Evolutionary conservation across 2,888 invertebrate species (phyloP).

Genomic region (Phragmatobia fuliginosa): DNA sequence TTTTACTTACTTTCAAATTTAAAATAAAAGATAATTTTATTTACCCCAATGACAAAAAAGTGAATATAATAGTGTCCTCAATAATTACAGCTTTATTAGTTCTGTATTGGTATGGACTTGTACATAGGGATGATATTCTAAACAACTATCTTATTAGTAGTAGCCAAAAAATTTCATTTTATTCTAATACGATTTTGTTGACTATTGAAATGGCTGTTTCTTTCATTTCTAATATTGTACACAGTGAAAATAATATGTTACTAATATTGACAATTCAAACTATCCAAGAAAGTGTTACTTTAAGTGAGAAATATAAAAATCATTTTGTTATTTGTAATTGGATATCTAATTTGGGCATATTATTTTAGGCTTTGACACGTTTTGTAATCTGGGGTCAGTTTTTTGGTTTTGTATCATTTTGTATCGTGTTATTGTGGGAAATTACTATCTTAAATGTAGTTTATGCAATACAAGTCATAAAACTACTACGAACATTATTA

Average conservation of each 20-base stretch:
- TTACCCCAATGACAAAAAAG: too few relatives aligned
- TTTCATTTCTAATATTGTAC: constrained; percentile 11
- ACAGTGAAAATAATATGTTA: constrained; percentile 9
- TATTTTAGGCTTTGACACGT: neutral
- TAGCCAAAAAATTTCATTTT: too few relatives aligned
- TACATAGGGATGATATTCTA: too few relatives aligned
- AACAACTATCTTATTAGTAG: too few relatives aligned
- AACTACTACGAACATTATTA: constrained; percentile 18
- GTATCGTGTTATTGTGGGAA: neutral
- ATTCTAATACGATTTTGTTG: too few relatives aligned
- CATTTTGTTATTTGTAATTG: constrained; percentile 13
- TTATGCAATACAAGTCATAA: constrained; percentile 17
- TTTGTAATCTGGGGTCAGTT: neutral
- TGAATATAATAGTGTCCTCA: too few relatives aligned
- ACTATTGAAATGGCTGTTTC: too few relatives aligned
- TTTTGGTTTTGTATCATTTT: neutral
- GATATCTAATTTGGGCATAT: constrained; percentile 11
- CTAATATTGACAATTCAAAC: constrained; percentile 13
- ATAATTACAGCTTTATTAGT: too few relatives aligned
- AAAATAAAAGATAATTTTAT: too few relatives aligned
- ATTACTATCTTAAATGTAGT: constrained; percentile 3
- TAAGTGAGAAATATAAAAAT: neutral
- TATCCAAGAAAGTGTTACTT: neutral
- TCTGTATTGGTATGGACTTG: too few relatives aligned
- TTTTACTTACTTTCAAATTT: too few relatives aligned